phyloP scores from a whole-genome alignment of 1,140 invertebrate species.

The Caerostris darwini region DNA sequence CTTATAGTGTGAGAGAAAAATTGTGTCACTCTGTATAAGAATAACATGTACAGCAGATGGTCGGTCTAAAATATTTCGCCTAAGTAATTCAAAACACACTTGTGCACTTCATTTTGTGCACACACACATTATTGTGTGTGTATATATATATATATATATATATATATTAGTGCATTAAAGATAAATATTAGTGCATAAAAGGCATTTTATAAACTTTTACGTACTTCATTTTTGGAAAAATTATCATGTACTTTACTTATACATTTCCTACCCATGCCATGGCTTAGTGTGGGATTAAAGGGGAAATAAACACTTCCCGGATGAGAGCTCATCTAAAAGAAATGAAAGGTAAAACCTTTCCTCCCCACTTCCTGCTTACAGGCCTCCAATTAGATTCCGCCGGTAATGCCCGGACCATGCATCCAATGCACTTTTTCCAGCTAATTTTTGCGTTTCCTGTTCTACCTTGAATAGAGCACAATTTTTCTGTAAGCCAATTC shows the following conservation, averaged over 20 bases:
- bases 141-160: too few species aligned
- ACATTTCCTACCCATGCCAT: neutral
- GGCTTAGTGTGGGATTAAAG: neutral
- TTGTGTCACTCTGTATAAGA: too few species aligned
- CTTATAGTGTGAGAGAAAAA: too few species aligned
- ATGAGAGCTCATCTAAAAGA: neutral
- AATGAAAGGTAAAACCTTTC: neutral
- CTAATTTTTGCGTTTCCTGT: constrained; percentile 26
- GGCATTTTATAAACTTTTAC: too few species aligned
- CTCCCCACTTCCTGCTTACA: constrained; percentile 33
- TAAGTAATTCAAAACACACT: too few species aligned
- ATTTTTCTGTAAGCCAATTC: neutral
- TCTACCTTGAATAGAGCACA: neutral
- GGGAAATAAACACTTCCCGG: constrained; percentile 41
- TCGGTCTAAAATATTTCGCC: too few species aligned
- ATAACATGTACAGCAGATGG: too few species aligned
- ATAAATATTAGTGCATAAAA: too few species aligned
- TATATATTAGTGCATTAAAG: too few species aligned
- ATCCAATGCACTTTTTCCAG: neutral
- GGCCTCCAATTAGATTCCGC: constrained; percentile 20
- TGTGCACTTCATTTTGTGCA: too few species aligned
- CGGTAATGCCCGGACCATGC: neutral
- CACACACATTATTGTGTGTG: too few species aligned
- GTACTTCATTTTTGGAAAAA: neutral
- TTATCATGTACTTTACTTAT: neutral